Evolutionary conservation across 2,888 invertebrate genomes (phyloP), one percentile per base, ranked within the genome.

Genomic region (Eremobia ochroleuca): DNA sequence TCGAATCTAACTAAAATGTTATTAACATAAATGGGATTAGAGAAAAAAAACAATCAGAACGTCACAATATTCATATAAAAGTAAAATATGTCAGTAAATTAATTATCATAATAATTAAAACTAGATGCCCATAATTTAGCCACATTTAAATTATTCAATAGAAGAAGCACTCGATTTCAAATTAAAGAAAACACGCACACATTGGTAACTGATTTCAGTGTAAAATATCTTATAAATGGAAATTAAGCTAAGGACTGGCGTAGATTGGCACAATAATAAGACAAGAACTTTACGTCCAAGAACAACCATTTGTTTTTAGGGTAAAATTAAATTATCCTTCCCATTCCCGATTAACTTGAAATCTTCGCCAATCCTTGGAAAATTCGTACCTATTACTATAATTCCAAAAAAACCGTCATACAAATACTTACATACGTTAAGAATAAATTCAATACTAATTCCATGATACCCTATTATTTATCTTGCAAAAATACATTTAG

Each of bases 121-220:
- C 9, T 73, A 79, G 28, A 40, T 25, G 58, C 21, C 25, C 82
- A 75, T 82, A 86, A 83, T 79, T 86, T 86, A 46, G 55, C 70
- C 62, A 71, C 25, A 62, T 58, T 73, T 31, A 28, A 66, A 76
- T 46, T 46, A 85, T 34, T 37, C 11, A 58, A 68, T 55, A 46
- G 21, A 67, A 70, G 73, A 78, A 28, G 34, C 65, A 81, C 61
- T 52, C 65, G 58, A 85, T 82, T 77, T 64, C 8, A 37, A n/a
- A 28, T n/a, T 28, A 49, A 40, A 55, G 6, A 55, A 34, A 64
- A 40, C 34, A 70, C 46, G 0, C 28, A 67, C 55, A 67, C 40
- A 46, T 59, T 70, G 74, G 68, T 82, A 75, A 78, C 83, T 46
- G 31, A 82, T 82, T 72, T 66, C 18, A 74, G 6, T 73, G 40